These are phyloP conservation scores for Eurytoma californica DNA, from an alignment of 2,888 invertebrate genomes.

Conservation along the genomic window DNA sequence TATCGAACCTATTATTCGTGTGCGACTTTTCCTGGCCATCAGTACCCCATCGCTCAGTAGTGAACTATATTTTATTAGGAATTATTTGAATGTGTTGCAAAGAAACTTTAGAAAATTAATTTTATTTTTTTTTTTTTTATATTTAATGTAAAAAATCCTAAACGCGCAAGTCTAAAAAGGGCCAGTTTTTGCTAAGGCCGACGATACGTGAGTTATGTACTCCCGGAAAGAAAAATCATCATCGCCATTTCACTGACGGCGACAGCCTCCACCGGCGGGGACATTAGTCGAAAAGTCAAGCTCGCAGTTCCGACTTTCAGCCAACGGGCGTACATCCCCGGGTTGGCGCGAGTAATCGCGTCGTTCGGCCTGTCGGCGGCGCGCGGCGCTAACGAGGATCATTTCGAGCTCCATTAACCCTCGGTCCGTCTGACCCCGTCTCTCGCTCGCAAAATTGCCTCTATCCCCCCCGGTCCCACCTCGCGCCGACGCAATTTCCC, in stretches of 20 bases:
- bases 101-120: too few species aligned
- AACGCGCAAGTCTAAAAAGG: too few species aligned
- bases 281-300: not conserved
- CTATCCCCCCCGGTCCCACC: slow-evolving; percentile 51
- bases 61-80: too few species aligned
- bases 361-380: slow-evolving; percentile 46
- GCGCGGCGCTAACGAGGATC: slow-evolving; percentile 73
- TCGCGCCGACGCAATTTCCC: slow-evolving; percentile 60
- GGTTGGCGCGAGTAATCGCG: slow-evolving; percentile 11
- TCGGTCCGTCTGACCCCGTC: slow-evolving; percentile 48
- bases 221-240: too few species aligned
- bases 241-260: not conserved
- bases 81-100: too few species aligned
- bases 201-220: too few species aligned
- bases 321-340: not conserved
- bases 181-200: too few species aligned
- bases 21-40: too few species aligned
- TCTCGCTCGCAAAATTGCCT: slow-evolving; percentile 54
- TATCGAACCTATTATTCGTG: too few species aligned
- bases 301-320: not conserved
- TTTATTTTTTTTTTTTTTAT: too few species aligned
- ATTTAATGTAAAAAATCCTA: too few species aligned
- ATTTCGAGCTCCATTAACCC: slow-evolving; percentile 74
- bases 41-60: too few species aligned
- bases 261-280: not conserved